phyloP scores from a whole-genome alignment of 2,888 invertebrate species.

The Drosophila subsilvestris region DNA sequence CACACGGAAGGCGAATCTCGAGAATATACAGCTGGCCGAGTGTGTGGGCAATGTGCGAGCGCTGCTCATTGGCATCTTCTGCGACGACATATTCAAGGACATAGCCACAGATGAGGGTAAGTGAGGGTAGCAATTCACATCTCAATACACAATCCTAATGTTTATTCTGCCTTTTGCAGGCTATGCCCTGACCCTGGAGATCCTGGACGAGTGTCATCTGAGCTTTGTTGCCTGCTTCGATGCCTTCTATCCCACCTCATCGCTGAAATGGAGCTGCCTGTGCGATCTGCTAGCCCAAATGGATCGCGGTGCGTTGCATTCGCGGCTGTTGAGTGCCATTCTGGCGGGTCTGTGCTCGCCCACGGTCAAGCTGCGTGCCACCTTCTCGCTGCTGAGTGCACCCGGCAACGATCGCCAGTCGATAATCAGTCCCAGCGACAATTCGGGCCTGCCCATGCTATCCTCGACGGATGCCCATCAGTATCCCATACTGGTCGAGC shows the following conservation, averaged over 20 bases:
- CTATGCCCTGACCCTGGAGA: slow-evolving; percentile 88
- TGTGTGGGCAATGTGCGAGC: slow-evolving; percentile 93
- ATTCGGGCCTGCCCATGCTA: slow-evolving; percentile 88
- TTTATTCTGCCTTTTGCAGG: slow-evolving; percentile 72
- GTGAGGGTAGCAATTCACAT: too few relatives aligned
- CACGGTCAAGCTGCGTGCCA: slow-evolving; percentile 89
- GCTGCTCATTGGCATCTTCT: slow-evolving; percentile 91
- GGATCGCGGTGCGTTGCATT: slow-evolving; percentile 85
- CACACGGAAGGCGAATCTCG: slow-evolving; percentile 81
- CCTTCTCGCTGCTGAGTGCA: slow-evolving; percentile 88
- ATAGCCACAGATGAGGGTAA: slow-evolving; percentile 82
- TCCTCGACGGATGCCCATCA: slow-evolving; percentile 87
- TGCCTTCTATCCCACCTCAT: slow-evolving; percentile 97
- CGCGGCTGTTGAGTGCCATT: slow-evolving; percentile 90
- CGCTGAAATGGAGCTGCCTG: slow-evolving; percentile 95
- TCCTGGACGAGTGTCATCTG: slow-evolving; percentile 94
- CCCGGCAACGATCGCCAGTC: slow-evolving; percentile 83
- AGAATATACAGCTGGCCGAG: slow-evolving; percentile 92
- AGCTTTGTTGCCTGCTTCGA: slow-evolving; percentile 97
- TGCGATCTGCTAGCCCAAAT: slow-evolving; percentile 91
- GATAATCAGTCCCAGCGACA: slow-evolving; percentile 88
- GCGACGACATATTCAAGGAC: slow-evolving; percentile 87
- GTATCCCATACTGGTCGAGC: slow-evolving; percentile 91
- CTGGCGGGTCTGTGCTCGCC: slow-evolving; percentile 93
- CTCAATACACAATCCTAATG: neutral